Evolutionary conservation across 2,797 vertebrate species (phyloP).

Genomic region (Lithobates sylvaticus): DNA sequence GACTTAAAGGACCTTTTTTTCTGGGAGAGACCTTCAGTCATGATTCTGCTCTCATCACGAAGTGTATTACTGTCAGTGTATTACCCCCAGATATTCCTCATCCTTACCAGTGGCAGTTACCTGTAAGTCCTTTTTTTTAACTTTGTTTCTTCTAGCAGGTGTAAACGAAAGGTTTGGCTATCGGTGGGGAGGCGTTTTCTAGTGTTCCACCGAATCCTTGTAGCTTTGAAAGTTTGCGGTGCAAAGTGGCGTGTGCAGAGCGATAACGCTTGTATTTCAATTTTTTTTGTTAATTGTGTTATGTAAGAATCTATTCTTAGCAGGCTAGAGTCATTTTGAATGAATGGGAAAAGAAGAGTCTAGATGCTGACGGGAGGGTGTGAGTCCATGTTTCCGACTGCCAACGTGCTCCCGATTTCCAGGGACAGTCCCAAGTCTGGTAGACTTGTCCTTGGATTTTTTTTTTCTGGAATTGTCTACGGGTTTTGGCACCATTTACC

Average conservation of each 20-base stretch:
- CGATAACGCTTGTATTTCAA: too few species aligned
- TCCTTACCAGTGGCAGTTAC: conserved; percentile 98
- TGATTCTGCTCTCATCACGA: conserved; percentile 92
- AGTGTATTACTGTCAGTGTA: conserved; percentile 92
- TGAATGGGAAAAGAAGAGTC: conserved; percentile 7
- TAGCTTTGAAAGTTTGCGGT: background rate
- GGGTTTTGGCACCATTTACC: too few species aligned
- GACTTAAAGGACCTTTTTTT: conserved; percentile 69
- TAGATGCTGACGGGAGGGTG: background rate
- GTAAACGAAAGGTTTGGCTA: background rate
- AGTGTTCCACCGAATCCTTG: background rate
- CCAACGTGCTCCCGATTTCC: background rate
- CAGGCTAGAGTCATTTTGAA: background rate
- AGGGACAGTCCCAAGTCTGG: too few species aligned
- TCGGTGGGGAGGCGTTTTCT: background rate
- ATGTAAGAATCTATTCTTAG: too few species aligned
- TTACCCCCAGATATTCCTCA: conserved; percentile 97
- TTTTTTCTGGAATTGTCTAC: too few species aligned
- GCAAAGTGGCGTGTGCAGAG: too few species aligned
- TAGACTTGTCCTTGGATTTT: too few species aligned
- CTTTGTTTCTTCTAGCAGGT: conserved; percentile 10
- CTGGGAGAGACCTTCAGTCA: conserved; percentile 76
- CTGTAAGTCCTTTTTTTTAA: conserved; percentile 85
- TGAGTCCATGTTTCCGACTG: background rate
- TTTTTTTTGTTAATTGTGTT: background rate